These are phyloP conservation scores for Bombus affinis DNA, from an alignment of 1,140 invertebrate genomes.

Conservation along the genomic window DNA sequence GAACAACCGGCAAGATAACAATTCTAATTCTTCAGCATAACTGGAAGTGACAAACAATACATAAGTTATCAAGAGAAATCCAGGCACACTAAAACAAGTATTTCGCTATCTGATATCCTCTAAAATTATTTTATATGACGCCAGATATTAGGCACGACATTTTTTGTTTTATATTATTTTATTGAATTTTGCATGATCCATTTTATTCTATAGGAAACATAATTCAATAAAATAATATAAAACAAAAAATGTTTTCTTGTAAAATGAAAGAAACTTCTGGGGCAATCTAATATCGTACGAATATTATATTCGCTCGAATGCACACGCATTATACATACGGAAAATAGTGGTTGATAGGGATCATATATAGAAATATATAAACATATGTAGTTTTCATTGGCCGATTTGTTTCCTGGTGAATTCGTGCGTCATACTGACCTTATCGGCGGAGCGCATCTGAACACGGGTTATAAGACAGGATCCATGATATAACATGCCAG, in stretches of 20 bases:
- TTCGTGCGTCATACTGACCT: background rate
- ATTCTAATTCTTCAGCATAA: background rate
- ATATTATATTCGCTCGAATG: background rate
- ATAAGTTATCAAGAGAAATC: too few species aligned
- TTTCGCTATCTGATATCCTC: too few species aligned
- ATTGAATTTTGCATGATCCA: too few species aligned
- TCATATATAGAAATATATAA: background rate
- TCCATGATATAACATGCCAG: background rate
- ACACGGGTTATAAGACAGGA: slow-evolving; percentile 1
- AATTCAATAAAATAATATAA: too few species aligned
- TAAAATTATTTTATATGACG: too few species aligned
- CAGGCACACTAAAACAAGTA: too few species aligned
- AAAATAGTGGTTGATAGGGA: background rate
- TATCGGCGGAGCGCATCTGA: slow-evolving; percentile 19
- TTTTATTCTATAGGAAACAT: too few species aligned
- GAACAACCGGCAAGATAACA: background rate
- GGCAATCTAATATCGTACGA: background rate
- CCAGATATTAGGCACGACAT: too few species aligned
- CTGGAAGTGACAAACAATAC: background rate
- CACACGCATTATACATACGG: background rate
- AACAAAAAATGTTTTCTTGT: too few species aligned
- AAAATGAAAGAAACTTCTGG: too few species aligned
- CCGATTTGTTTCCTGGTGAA: background rate
- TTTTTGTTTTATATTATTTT: too few species aligned
- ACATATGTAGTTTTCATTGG: background rate